Conservation (phyloP, 2,888 invertebrate species). For the Creontiades dilutus region DNA sequence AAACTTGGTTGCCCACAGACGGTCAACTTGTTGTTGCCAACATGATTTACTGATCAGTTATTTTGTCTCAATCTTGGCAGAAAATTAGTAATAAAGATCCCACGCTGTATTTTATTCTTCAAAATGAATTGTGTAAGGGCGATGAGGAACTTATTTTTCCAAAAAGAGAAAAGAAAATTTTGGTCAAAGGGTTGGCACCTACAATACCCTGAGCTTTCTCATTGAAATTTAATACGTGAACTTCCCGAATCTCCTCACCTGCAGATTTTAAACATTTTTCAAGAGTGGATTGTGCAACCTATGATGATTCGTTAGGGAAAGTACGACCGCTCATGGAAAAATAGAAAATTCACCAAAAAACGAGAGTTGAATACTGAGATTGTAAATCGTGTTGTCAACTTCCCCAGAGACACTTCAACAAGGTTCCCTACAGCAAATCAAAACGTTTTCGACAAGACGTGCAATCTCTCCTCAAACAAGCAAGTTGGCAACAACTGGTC, state of each 20-base stretch:
- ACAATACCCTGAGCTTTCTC: constrained; percentile 25
- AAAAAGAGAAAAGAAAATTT: background rate
- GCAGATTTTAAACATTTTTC: constrained; percentile 50
- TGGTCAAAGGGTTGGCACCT: constrained; percentile 44
- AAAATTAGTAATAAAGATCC: background rate
- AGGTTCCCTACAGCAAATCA: too few species aligned
- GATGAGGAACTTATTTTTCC: background rate
- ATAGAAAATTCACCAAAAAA: too few species aligned
- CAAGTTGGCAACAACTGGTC: too few species aligned
- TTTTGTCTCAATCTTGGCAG: background rate
- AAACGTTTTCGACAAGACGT: too few species aligned
- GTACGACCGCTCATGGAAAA: constrained; percentile 37
- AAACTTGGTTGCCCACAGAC: background rate
- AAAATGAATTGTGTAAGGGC: background rate
- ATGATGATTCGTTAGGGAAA: constrained; percentile 46
- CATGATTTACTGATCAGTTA: background rate
- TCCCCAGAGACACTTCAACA: too few species aligned
- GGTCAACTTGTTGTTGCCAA: background rate
- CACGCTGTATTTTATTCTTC: background rate
- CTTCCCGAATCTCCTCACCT: constrained; percentile 31
- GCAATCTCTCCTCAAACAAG: too few species aligned
- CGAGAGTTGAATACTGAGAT: too few species aligned
- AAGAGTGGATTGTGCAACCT: constrained; percentile 39
- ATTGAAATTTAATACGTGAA: constrained; percentile 35
- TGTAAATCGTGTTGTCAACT: too few species aligned